phyloP scores from a whole-genome alignment of 2,888 invertebrate genomes.

The Hirudinaria manillensis region DNA sequence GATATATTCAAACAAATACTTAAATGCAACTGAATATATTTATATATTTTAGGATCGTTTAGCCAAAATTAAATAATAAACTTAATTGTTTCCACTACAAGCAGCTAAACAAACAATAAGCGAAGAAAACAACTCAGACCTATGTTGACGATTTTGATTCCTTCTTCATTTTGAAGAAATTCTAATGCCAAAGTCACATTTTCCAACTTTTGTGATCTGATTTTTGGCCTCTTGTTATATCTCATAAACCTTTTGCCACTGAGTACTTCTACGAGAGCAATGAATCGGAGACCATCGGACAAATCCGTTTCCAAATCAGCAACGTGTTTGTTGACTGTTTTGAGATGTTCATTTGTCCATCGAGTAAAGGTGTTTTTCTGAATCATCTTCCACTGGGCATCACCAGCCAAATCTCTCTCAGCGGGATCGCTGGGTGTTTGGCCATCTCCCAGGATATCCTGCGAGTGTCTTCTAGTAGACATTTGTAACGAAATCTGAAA shows the following conservation, averaged over 20 bases:
- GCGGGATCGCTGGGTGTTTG: conserved; percentile 10
- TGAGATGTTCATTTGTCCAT: conserved; percentile 86
- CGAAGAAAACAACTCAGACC: conserved; percentile 60
- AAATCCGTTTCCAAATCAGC: conserved; percentile 75
- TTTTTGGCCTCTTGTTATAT: conserved; percentile 76
- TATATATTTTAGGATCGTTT: too few species aligned
- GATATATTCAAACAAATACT: too few species aligned
- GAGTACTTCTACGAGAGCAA: conserved; percentile 66
- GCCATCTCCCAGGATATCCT: conserved; percentile 24
- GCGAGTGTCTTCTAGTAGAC: conserved; percentile 24
- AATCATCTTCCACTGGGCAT: conserved; percentile 86
- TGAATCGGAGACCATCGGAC: conserved; percentile 70
- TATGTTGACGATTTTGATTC: conserved; percentile 83
- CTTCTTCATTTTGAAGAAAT: conserved; percentile 75
- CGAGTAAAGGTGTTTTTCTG: conserved; percentile 89
- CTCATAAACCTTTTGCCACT: conserved; percentile 73
- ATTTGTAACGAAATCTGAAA: not conserved
- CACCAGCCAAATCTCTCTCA: conserved; percentile 48
- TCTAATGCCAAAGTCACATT: conserved; percentile 82
- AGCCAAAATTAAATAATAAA: too few species aligned
- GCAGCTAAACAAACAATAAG: not conserved
- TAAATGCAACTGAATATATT: too few species aligned
- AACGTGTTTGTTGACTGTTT: conserved; percentile 71
- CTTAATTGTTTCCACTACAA: too few species aligned
- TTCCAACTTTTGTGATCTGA: conserved; percentile 83